phyloP scores from a whole-genome alignment of 2,797 vertebrate species.

The Molossus molossus region DNA sequence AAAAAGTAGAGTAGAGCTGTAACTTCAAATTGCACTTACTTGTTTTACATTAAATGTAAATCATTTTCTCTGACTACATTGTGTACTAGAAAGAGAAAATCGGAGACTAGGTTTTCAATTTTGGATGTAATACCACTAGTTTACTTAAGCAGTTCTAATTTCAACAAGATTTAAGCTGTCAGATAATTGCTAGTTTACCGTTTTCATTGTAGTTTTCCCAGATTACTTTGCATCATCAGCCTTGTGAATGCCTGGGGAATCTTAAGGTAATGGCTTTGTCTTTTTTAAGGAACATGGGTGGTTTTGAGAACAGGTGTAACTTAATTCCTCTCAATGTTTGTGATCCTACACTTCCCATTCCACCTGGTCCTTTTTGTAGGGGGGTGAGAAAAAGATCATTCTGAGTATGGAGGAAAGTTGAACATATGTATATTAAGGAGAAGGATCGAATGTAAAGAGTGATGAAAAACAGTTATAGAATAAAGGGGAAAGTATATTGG shows the following conservation, averaged over 20 bases:
- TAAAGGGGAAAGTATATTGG: background rate
- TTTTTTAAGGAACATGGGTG: conserved; percentile 51
- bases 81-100: conserved; percentile 45
- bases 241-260: conserved; percentile 50
- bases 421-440: background rate
- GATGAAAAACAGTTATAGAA: background rate
- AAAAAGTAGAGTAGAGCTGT: conserved; percentile 27
- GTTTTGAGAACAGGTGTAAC: conserved; percentile 55
- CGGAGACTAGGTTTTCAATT: background rate
- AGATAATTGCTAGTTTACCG: conserved; percentile 11
- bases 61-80: conserved; percentile 44
- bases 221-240: background rate
- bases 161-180: conserved; percentile 38
- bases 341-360: conserved; percentile 22
- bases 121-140: background rate
- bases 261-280: conserved; percentile 39
- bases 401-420: conserved; percentile 20
- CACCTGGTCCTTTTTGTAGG: conserved; percentile 45
- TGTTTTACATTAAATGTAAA: conserved; percentile 32
- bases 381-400: conserved; percentile 24
- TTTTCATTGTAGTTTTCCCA: conserved; percentile 8
- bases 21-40: conserved; percentile 34
- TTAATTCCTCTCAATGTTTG: conserved; percentile 56
- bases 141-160: conserved; percentile 26
- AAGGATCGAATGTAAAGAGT: conserved; percentile 13